Percentiles rank a stretch among this genome's conserved stretches.
Evolutionary conservation across 2,113 vertebrate species (phyloP).

Genomic region (Oreotrochilus melanogaster): DNA sequence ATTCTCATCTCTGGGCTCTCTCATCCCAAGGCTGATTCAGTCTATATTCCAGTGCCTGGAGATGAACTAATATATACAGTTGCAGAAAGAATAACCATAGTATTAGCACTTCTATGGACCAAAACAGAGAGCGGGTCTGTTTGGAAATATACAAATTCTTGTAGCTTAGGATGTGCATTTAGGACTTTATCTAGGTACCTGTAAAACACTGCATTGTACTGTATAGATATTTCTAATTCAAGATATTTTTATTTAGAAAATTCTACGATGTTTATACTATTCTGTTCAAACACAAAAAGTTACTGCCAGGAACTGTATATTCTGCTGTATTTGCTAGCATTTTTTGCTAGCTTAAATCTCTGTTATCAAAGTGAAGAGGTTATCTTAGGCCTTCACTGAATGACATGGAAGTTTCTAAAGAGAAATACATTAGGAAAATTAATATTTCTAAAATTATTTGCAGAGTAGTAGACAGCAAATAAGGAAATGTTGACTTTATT

Average conservation of each 20-base stretch:
- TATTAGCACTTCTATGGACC: background rate
- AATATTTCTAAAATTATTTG: background rate
- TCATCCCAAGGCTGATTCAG: background rate
- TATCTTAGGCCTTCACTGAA: background rate
- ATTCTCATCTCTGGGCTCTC: background rate
- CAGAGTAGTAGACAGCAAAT: background rate
- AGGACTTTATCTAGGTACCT: background rate
- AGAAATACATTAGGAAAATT: background rate
- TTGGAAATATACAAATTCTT: background rate
- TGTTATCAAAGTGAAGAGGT: background rate
- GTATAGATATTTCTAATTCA: background rate
- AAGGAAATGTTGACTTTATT: background rate
- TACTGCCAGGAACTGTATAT: background rate
- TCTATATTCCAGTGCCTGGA: background rate
- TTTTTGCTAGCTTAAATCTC: background rate
- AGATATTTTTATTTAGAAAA: background rate
- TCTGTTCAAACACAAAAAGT: background rate
- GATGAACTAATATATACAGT: background rate
- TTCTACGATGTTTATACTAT: background rate
- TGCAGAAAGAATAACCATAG: background rate
- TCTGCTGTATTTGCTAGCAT: background rate
- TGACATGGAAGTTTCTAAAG: background rate
- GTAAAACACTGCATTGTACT: background rate
- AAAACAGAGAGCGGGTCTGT: background rate
- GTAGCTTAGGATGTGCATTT: background rate